Base-by-base conservation (phyloP, 2,888 invertebrate genomes). In the Cartodere bifasciata region DNA sequence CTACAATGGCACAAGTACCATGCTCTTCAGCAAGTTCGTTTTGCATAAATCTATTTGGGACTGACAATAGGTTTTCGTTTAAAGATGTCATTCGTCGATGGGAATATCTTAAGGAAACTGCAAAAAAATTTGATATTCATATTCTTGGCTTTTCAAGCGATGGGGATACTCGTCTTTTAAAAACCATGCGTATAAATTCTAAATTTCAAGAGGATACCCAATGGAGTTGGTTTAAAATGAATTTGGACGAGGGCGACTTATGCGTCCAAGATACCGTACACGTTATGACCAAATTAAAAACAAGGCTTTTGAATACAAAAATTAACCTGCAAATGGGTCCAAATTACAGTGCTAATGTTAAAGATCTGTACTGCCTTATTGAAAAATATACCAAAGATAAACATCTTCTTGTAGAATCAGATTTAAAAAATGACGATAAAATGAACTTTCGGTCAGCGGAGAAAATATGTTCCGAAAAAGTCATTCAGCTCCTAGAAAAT, bases 201-300 rank as follows among this genome's bases (percentile, higher is more conserved):
- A 21, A 28, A 17, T n/a, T n/a, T n/a, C n/a, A n/a, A n/a, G n/a
- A n/a, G n/a, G n/a, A n/a, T n/a, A n/a, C n/a, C n/a, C n/a, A n/a
- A n/a, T n/a, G n/a, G n/a, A n/a, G n/a, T n/a, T n/a, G n/a, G n/a
- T n/a, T n/a, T n/a, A n/a, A n/a, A n/a, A n/a, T n/a, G n/a, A n/a
- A n/a, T n/a, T n/a, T n/a, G n/a, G n/a, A n/a, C n/a, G n/a, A n/a
- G n/a, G n/a, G n/a, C n/a, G n/a, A n/a, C n/a, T n/a, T n/a, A n/a
- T n/a, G n/a, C 14, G 28, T 40, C 16, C 40, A 46, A 41, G 46
- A 48, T 36, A 42, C 39, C 6, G 38, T 48, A 17, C 47, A 47
- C 34, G 39, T 46, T 13, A 15, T 5, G 9, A 32, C 32, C 4
- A 32, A 32, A 28, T 10, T 32, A 10, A 17, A 15, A 32, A 32